These are phyloP conservation scores for Lasiurus borealis DNA, from an alignment of 2,113 vertebrate genomes.

Conservation along the genomic window DNA sequence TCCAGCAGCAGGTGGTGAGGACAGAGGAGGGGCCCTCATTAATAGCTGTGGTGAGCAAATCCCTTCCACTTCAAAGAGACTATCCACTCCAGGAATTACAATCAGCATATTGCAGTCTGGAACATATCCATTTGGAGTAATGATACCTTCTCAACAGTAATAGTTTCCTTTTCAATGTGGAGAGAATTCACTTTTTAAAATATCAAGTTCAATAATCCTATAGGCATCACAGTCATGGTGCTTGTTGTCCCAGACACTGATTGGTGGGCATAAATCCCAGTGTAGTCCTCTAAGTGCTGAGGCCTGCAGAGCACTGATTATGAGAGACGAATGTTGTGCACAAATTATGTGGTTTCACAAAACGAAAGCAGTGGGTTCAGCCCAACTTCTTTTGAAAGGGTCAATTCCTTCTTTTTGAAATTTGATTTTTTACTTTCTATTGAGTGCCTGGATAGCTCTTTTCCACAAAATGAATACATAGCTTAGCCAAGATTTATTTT, in stretches of 20 bases:
- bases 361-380: not conserved
- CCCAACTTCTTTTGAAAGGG: conserved; percentile 9
- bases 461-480: conserved; percentile 17
- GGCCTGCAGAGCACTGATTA: not conserved
- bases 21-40: accelerated
- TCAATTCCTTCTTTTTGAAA: conserved; percentile 25
- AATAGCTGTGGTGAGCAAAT: not conserved
- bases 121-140: conserved; percentile 26
- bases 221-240: not conserved
- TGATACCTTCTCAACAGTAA: conserved; percentile 20
- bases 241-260: not conserved
- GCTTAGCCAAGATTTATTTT: not conserved
- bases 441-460: not conserved
- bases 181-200: conserved; percentile 10
- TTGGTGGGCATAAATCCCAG: not conserved
- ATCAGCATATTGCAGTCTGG: not conserved
- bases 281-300: not conserved
- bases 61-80: conserved; percentile 5
- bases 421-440: conserved; percentile 7
- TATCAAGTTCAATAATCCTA: not conserved
- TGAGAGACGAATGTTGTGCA: not conserved
- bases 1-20: not conserved
- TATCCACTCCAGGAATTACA: conserved; percentile 34
- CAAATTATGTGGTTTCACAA: conserved; percentile 39
- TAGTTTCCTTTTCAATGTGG: conserved; percentile 44